Conservation (phyloP, 2,113 vertebrate genomes). For the Gopherus evgoodei region DNA sequence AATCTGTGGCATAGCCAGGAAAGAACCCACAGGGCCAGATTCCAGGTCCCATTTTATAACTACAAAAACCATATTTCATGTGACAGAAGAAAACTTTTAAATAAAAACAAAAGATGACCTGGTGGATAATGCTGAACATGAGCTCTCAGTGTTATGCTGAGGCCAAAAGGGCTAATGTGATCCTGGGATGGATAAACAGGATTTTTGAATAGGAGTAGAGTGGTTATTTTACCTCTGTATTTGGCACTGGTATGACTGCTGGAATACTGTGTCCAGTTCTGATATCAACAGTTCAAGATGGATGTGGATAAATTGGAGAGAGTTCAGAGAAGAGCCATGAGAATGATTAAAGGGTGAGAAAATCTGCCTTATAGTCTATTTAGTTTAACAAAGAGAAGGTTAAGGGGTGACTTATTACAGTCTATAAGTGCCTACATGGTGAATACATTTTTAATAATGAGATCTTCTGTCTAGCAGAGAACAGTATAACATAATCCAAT, state of each 20-base stretch:
- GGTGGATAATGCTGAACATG: background rate
- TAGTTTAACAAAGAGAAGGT: background rate
- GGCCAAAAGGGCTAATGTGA: background rate
- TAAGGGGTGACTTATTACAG: background rate
- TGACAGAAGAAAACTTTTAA: background rate
- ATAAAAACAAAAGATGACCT: background rate
- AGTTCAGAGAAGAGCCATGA: background rate
- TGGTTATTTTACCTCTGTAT: background rate
- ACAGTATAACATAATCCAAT: background rate
- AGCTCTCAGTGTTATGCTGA: background rate
- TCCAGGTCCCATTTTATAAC: background rate
- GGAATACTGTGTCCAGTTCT: background rate
- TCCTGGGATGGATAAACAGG: background rate
- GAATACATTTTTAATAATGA: background rate
- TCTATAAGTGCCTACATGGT: background rate
- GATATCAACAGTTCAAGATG: background rate
- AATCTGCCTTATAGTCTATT: background rate
- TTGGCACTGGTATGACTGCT: background rate
- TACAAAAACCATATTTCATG: background rate
- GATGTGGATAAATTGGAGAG: background rate
- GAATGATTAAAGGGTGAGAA: background rate
- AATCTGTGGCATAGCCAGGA: background rate
- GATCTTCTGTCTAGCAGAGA: background rate
- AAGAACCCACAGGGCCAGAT: background rate
- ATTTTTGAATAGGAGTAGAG: background rate